Percentiles rank a stretch among this genome's conserved stretches.
These are phyloP conservation scores for Anas platyrhynchos DNA, from an alignment of 2,113 vertebrate genomes.

Conservation along the genomic window DNA sequence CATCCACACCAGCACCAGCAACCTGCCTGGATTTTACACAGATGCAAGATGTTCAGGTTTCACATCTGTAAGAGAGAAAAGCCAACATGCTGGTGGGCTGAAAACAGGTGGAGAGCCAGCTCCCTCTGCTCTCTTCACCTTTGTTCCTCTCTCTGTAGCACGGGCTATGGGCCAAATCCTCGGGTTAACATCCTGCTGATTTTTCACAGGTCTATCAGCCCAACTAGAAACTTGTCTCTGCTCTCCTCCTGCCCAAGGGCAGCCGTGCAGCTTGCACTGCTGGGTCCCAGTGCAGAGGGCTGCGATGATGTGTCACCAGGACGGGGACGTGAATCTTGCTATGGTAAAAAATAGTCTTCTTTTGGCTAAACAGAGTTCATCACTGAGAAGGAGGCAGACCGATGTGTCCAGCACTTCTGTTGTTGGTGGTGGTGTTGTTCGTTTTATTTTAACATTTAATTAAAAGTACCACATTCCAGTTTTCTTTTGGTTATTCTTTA, in stretches of 20 bases:
- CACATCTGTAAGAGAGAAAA: not conserved
- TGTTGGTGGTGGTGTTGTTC: too few relatives aligned
- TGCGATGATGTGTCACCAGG: not conserved
- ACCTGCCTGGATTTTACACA: not conserved
- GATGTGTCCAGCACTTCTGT: not conserved
- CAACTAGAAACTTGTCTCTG: not conserved
- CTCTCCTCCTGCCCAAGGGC: not conserved
- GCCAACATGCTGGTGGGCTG: not conserved
- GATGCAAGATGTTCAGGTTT: not conserved
- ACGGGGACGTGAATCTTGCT: not conserved
- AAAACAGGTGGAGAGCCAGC: not conserved
- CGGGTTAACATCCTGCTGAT: not conserved
- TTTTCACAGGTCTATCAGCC: not conserved
- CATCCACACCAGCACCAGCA: not conserved
- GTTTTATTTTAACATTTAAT: not conserved
- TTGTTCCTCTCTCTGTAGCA: not conserved
- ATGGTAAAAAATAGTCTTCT: not conserved
- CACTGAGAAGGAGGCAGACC: not conserved
- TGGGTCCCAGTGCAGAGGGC: accelerated
- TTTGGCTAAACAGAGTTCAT: not conserved
- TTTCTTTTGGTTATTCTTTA: not conserved
- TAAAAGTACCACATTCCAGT: not conserved
- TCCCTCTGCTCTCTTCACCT: not conserved
- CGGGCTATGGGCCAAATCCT: not conserved
- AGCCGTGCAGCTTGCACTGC: too few relatives aligned